These are phyloP conservation scores for Vollenhovia emeryi DNA, from an alignment of 1,140 invertebrate species.

Conservation along the genomic window DNA sequence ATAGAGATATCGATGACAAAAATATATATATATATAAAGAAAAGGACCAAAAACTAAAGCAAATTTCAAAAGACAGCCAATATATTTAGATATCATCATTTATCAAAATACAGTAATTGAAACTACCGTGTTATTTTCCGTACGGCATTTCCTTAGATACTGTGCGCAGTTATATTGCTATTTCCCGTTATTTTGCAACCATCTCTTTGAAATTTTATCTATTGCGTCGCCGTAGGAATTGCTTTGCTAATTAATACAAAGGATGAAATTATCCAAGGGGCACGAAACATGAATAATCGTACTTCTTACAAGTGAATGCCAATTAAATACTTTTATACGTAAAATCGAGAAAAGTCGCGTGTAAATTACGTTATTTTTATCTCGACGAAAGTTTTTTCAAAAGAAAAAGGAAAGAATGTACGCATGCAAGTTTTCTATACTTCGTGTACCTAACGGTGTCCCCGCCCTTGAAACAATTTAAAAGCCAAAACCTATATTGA, in stretches of 20 bases:
- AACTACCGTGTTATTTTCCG: background rate
- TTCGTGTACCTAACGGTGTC: constrained; percentile 45
- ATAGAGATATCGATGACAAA: background rate
- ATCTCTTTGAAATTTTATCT: constrained; percentile 58
- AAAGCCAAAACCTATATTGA: background rate
- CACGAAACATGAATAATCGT: constrained; percentile 4
- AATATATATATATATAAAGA: background rate
- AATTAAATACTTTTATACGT: constrained; percentile 73
- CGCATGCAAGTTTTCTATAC: constrained; percentile 36
- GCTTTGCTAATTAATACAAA: constrained; percentile 38
- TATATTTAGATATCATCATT: constrained; percentile 11
- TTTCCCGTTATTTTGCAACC: background rate
- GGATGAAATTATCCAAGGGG: constrained; percentile 20
- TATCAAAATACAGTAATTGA: background rate
- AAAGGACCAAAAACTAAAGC: constrained; percentile 16
- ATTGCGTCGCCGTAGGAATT: constrained; percentile 46
- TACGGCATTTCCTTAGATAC: background rate
- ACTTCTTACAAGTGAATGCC: constrained; percentile 59
- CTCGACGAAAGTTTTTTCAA: constrained; percentile 56
- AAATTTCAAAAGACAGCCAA: background rate
- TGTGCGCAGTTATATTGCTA: background rate
- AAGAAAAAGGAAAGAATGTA: constrained; percentile 3
- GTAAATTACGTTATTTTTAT: constrained; percentile 62
- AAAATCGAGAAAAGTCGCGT: background rate
- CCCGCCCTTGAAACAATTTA: constrained; percentile 14